Base-by-base conservation (phyloP, 2,113 vertebrate genomes). In the Axis porcinus region DNA sequence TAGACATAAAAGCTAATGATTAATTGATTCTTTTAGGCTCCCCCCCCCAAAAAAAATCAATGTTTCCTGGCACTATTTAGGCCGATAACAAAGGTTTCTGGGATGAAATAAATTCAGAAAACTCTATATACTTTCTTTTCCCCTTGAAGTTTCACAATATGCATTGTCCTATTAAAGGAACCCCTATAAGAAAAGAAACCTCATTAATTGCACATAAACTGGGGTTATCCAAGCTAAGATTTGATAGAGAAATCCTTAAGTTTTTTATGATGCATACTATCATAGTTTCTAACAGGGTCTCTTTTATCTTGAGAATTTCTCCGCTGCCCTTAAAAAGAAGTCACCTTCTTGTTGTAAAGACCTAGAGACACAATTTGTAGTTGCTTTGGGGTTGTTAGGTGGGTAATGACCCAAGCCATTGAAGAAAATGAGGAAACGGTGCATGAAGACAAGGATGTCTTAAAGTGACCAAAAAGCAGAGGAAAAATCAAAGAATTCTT, bases 71-170 rank as follows among this genome's bases (percentile, higher is more conserved):
- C 95, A 79, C 12, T 81, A 45, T 55, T 7, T 87, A 64, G 17
- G 28, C 30, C 30, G 17, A 81, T 43, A 40, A 54, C 10, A 91
- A 93, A 95, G 4, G 25, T 58, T 93, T 91, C 52, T 86, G 23
- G 50, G 57, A 74, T 76, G 5, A 91, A 93, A 62, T 78, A 82
- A 97, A 85, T 52, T 88, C 58, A 91, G 47, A n/a, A 93, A 96
- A 92, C 9, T 81, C 21, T 25, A 19, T 78, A 21, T 43, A 89
- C 27, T 76, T 40, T 76, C 13, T 84, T 76, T 91, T 52, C 43
- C 28, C 17, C 43, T 84, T 94, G 30, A 92, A 84, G 47, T 55
- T 86, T 92, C 54, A 74, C 7, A 96, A 21, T 54, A 74, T 84
- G 6, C 2, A 89, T 81, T 25, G 15, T 85, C n/a, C 79, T 83